Evolutionary conservation across 1,140 invertebrate genomes (phyloP), one percentile per base, ranked within the genome.

Genomic region (Plectrocnemia conspersa): DNA sequence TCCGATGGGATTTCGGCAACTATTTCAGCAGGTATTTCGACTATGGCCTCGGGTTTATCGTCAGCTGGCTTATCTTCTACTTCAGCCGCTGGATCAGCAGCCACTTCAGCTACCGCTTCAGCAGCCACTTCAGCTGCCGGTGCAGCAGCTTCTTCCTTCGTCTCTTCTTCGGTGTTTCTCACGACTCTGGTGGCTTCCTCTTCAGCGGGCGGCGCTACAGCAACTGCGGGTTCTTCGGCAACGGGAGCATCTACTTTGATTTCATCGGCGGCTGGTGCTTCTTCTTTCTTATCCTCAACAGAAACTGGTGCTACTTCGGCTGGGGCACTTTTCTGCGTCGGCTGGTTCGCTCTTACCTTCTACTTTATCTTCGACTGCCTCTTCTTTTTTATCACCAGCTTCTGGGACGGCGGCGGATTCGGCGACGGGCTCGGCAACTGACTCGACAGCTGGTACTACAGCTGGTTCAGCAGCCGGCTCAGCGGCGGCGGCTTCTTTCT

Each of bases 161-260:
- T 52, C 42, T 61, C 59, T 50, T 54, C 52, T 32, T 54, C 47
- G 2, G 54, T 57, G 18, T 52, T 55, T 50, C 59, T 42, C 1
- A 54, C 54, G 22, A 61, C 52, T 54, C 59, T 35, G 6, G 54
- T 55, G 29, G 54, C 50, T 11, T 56, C 52, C 4, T 45, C 52
- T 50, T 50, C 59, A 5, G 46, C 32, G n/a, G 33, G 24, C 3
- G 18, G 9, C 7, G 36, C 44, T 4, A 29, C 24, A n/a, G 57
- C 46, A 7, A 33, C 21, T 13, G 45, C 52, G 10, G 52, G 24
- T 33, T 52, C 50, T 0, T 33, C 24, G 16, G 29, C 16, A n/a
- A n/a, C n/a, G n/a, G n/a, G n/a, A n/a, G n/a, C n/a, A n/a, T n/a
- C n/a, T n/a, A n/a, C n/a, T n/a, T n/a, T n/a, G n/a, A n/a, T n/a